phyloP scores from a whole-genome alignment of 2,113 vertebrate species.

The Syrmaticus mikado region DNA sequence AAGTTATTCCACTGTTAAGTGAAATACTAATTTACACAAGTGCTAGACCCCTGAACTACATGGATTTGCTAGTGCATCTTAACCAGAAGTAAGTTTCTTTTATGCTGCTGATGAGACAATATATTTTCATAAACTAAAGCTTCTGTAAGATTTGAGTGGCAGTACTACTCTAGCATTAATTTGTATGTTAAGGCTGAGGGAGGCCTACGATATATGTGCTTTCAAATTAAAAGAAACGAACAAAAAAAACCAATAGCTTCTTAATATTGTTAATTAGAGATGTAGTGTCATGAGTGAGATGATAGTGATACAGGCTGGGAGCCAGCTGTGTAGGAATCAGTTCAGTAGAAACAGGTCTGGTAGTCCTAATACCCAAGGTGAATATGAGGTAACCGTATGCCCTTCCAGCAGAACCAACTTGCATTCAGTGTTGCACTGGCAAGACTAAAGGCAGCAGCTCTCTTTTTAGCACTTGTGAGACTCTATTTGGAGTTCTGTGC shows the following conservation, averaged over 20 bases:
- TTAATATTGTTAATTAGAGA: not conserved
- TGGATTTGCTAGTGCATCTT: not conserved
- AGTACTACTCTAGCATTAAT: conserved; percentile 15
- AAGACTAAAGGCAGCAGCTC: not conserved
- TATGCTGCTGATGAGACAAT: not conserved
- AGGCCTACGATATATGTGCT: not conserved
- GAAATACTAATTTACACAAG: not conserved
- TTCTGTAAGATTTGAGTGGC: conserved; percentile 5
- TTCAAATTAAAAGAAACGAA: not conserved
- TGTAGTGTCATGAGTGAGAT: not conserved
- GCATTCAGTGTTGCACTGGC: not conserved
- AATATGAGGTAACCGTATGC: accelerated
- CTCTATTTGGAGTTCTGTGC: not conserved
- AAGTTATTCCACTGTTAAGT: conserved; percentile 11
- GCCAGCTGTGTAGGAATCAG: not conserved
- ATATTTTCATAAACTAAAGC: not conserved
- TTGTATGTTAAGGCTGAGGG: not conserved
- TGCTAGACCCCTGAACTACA: not conserved
- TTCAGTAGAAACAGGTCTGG: not conserved
- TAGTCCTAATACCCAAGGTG: not conserved
- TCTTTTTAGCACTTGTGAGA: not conserved
- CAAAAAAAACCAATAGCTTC: not conserved
- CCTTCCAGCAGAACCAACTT: not conserved
- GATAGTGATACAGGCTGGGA: not conserved
- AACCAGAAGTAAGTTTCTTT: not conserved